Base-by-base conservation (phyloP, 2,888 invertebrate species). In the Drosophila gaucha region DNA sequence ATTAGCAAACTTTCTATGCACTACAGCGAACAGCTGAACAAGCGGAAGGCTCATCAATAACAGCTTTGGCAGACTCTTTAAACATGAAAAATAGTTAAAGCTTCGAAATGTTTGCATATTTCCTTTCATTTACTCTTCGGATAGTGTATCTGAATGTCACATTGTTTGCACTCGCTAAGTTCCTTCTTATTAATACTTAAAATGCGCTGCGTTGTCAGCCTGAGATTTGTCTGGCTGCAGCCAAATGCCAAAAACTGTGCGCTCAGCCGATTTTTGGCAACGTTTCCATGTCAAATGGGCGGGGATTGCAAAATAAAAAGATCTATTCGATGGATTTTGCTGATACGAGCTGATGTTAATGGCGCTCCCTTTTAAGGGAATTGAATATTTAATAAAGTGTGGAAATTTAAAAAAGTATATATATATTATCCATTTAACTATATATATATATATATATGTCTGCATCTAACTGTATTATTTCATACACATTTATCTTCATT, bases 181-280 rank as follows among this genome's bases (percentile, higher is more conserved):
- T 50, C 50, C 22, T 36, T 62, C 67, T 67, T 77, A 83, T 80
- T 76, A 80, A 80, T 80, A 80, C 74, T 76, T 68, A 75, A 78
- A 80, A 59, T 68, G 69, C 64, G 62, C 73, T 62, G 78, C 76
- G 74, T 66, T 80, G 85, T 78, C 85, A 80, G 85, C 60, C 70
- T 36, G 68, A 74, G 84, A 80, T 84, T 80, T 84, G 67, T 78
- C 74, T 78, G 63, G 16, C 63, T 72, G 47, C 30, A 68, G 62
- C 68, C 69, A 67, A 78, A 44, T 44, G 18, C 1, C 1, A 43
- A 28, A 16, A 80, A 71, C 63, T 68, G 59, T 67, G 43, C 57
- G 59, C 57, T 74, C 50, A 60, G 63, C 52, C 58, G 52, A 38
- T 67, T 66, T 66, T 79, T 76, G 79, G 74, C 84, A 67, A 38